These are phyloP conservation scores for Hemichromis elongatus DNA, from an alignment of 2,113 vertebrate genomes.

Conservation along the genomic window DNA sequence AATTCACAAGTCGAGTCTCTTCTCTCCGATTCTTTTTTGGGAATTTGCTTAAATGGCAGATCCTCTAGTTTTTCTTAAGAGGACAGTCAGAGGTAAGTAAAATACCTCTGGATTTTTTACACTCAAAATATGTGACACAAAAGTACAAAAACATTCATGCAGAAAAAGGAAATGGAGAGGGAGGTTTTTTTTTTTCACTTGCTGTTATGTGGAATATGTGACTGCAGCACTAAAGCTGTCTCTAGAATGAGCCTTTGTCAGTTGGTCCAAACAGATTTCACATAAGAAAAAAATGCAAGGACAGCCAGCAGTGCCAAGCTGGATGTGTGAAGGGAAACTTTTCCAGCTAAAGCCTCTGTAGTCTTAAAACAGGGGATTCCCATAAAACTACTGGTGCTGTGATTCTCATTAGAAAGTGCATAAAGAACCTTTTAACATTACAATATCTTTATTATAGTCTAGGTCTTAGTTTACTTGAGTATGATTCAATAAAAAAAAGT, in stretches of 20 bases:
- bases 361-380: slow-evolving; percentile 42
- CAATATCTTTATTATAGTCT: not conserved
- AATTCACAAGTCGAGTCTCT: not conserved
- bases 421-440: slow-evolving; percentile 22
- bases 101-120: not conserved
- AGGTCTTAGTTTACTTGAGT: not conserved
- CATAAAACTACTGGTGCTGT: slow-evolving; percentile 22
- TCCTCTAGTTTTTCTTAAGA: not conserved
- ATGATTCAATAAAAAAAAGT: not conserved
- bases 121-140: not conserved
- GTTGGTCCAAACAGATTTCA: slow-evolving; percentile 11
- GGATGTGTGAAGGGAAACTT: slow-evolving; percentile 46
- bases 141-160: not conserved
- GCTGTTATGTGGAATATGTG: not conserved
- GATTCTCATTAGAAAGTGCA: not conserved
- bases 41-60: not conserved
- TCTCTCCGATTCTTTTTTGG: not conserved
- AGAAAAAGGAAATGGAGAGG: not conserved
- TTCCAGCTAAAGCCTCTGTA: slow-evolving; percentile 5
- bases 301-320: slow-evolving; percentile 21
- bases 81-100: not conserved
- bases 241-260: slow-evolving; percentile 38
- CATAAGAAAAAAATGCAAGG: not conserved
- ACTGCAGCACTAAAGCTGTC: not conserved
- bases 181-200: not conserved